phyloP scores from a whole-genome alignment of 2,113 vertebrate genomes.

The Sclerurus mexicanus region DNA sequence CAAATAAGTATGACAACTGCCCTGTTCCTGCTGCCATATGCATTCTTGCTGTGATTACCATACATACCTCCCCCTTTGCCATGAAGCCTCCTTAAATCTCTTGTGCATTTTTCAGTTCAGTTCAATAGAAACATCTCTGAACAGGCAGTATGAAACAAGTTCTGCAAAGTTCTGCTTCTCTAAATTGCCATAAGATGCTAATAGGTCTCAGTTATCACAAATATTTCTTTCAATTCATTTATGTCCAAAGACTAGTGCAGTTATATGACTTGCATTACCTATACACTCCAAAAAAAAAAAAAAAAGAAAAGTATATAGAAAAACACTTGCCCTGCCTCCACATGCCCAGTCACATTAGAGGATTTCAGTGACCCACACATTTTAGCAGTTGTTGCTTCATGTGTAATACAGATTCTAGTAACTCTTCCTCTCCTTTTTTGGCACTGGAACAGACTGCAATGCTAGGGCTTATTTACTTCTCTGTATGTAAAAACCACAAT shows the following conservation, averaged over 20 bases:
- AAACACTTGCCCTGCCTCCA: neutral
- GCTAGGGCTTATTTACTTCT: neutral
- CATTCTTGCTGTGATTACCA: neutral
- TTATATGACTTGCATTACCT: neutral
- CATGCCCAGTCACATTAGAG: neutral
- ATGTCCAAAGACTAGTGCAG: neutral
- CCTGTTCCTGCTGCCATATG: neutral
- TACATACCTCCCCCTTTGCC: accelerated
- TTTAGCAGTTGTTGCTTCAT: neutral
- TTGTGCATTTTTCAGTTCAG: neutral
- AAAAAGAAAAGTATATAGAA: too few relatives aligned
- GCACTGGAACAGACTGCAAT: neutral
- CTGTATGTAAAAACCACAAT: neutral
- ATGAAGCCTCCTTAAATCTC: neutral
- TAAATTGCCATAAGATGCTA: neutral
- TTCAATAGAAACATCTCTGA: neutral
- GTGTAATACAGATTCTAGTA: neutral
- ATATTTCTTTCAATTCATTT: neutral
- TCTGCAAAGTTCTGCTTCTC: neutral
- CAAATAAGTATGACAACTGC: neutral
- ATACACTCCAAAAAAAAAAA: too few relatives aligned
- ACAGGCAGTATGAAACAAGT: neutral
- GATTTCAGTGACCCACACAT: neutral
- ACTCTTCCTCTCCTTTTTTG: neutral
- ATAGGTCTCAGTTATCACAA: neutral